Conservation (phyloP, 2,113 vertebrate genomes). For the Axis porcinus region DNA sequence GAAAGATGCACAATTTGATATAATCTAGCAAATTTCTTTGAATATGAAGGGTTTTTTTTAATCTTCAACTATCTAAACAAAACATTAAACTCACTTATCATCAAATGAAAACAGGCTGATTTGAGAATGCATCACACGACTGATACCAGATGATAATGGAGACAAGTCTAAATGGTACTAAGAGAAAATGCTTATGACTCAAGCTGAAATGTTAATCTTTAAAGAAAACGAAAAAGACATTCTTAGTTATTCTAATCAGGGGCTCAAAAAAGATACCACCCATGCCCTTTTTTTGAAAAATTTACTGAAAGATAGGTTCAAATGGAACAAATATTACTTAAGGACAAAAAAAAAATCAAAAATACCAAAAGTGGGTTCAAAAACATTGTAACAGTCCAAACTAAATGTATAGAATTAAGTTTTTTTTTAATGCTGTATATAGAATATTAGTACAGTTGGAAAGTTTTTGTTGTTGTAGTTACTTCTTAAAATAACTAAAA, state of each 20-base stretch:
- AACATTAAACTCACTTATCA: not conserved
- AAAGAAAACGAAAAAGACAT: not conserved
- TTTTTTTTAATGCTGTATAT: not conserved
- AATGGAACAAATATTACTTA: not conserved
- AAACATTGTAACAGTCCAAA: not conserved
- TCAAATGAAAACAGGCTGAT: not conserved
- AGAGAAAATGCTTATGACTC: not conserved
- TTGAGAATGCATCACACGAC: not conserved
- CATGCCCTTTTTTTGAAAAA: not conserved
- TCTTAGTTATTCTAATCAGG: not conserved
- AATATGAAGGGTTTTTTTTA: not conserved
- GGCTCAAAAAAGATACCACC: not conserved
- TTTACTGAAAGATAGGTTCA: not conserved
- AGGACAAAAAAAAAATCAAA: not conserved
- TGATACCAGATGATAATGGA: not conserved
- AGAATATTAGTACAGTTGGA: not conserved
- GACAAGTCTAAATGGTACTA: not conserved
- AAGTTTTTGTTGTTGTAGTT: not conserved
- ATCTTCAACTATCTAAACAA: not conserved
- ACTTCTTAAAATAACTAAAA: not conserved
- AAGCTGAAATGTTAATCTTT: not conserved
- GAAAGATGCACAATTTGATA: not conserved
- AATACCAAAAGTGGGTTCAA: not conserved
- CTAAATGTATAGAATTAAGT: not conserved
- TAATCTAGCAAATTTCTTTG: not conserved